Percentiles rank a stretch among this genome's conserved stretches.
Conservation (phyloP, 2,888 invertebrate genomes). For the Chaetogeoica ovagalla region DNA sequence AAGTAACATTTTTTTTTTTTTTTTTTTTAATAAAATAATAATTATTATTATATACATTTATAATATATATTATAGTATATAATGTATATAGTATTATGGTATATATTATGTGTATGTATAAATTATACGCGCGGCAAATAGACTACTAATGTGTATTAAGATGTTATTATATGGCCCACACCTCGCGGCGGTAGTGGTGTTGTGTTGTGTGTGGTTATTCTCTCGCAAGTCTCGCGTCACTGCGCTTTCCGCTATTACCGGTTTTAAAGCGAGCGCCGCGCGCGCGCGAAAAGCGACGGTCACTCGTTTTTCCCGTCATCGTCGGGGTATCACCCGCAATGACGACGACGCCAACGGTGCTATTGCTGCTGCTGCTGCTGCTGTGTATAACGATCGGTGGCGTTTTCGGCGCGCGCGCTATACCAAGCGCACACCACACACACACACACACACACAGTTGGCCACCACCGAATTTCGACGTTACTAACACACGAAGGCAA, state of each 20-base stretch:
- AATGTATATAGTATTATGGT: conserved; percentile 26
- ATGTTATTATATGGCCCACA: not conserved
- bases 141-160: not conserved
- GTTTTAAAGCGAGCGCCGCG: too few species aligned
- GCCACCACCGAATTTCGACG: conserved; percentile 30
- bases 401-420: conserved; percentile 16
- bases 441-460: not conserved
- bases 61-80: conserved; percentile 31
- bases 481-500: conserved; percentile 18
- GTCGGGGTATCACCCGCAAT: not conserved
- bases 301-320: not conserved
- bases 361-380: too few species aligned
- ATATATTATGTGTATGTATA: not conserved
- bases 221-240: not conserved
- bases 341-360: not conserved
- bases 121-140: not conserved
- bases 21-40: too few species aligned
- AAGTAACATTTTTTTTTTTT: too few species aligned
- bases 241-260: not conserved
- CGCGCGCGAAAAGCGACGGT: not conserved
- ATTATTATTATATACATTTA: not conserved
- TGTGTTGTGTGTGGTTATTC: too few species aligned
- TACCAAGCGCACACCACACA: too few species aligned
- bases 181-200: not conserved
- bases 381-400: conserved; percentile 18